Conservation (phyloP, 2,113 vertebrate species). For the Heterotilapia buettikoferi region DNA sequence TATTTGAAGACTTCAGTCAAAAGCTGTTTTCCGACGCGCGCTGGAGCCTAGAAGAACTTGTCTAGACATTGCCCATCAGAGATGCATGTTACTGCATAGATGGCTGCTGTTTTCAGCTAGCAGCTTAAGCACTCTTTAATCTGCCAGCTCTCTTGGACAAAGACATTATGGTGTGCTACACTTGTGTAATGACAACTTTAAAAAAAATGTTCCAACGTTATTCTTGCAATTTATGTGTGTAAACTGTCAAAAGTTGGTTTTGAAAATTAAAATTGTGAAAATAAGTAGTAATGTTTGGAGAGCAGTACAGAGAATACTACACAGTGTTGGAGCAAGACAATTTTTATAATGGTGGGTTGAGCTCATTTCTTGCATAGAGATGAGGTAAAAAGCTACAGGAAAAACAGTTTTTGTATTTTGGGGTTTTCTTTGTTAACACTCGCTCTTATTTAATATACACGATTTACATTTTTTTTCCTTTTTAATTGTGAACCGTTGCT, state of each 20-base stretch:
- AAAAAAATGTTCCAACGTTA: background rate
- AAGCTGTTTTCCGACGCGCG: background rate
- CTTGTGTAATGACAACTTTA: background rate
- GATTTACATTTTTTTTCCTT: rapidly evolving
- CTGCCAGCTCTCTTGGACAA: background rate
- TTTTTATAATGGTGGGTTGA: background rate
- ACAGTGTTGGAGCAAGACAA: background rate
- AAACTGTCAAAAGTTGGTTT: background rate
- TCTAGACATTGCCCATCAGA: background rate
- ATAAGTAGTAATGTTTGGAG: background rate
- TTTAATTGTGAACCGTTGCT: background rate
- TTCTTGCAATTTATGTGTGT: background rate
- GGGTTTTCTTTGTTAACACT: background rate
- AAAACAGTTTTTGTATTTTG: background rate
- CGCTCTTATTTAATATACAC: background rate
- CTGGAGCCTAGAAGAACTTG: background rate
- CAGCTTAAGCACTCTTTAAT: background rate
- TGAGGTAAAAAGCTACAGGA: background rate
- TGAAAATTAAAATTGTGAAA: background rate
- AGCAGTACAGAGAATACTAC: background rate
- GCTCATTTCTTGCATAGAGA: background rate
- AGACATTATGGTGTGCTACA: background rate
- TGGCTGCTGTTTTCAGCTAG: background rate
- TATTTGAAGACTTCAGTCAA: background rate
- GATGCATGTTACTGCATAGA: background rate